phyloP scores from a whole-genome alignment of 2,113 vertebrate species.

The Vulpes lagopus region DNA sequence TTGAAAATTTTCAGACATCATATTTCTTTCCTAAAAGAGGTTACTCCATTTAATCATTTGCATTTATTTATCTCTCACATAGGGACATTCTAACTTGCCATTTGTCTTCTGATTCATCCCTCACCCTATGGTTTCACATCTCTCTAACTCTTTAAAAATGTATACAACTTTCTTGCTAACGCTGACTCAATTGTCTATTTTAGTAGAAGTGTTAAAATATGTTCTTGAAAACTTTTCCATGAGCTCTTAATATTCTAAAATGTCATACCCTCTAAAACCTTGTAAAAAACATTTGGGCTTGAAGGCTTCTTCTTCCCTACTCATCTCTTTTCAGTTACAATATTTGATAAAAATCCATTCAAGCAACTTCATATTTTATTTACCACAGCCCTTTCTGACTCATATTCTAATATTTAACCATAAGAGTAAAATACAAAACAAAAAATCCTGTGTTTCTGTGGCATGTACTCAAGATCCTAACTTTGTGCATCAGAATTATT shows the following conservation, averaged over 20 bases:
- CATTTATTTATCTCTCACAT: not conserved
- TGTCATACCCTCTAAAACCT: not conserved
- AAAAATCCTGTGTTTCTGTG: not conserved
- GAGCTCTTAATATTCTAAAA: slow-evolving; percentile 34
- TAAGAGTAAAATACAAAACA: not conserved
- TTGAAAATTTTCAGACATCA: not conserved
- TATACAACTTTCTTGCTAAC: not conserved
- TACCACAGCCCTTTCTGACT: not conserved
- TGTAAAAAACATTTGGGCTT: not conserved
- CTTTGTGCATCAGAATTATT: not conserved
- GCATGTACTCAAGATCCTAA: not conserved
- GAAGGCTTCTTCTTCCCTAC: not conserved
- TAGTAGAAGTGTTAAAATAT: not conserved
- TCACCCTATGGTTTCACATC: not conserved
- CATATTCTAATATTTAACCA: not conserved
- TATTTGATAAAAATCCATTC: not conserved
- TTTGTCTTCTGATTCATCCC: slow-evolving; percentile 37
- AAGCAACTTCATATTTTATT: not conserved
- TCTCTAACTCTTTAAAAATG: slow-evolving; percentile 1
- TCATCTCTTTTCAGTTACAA: not conserved
- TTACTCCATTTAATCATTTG: not conserved
- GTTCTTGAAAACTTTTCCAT: not conserved
- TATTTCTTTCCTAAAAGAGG: slow-evolving; percentile 30
- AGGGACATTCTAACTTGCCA: not conserved
- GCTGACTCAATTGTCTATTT: slow-evolving; percentile 1